A percentile compares a stretch with the other conserved stretches of the same genome.
phyloP scores from a whole-genome alignment of 2,113 vertebrate species.

The Stigmatopora argus region DNA sequence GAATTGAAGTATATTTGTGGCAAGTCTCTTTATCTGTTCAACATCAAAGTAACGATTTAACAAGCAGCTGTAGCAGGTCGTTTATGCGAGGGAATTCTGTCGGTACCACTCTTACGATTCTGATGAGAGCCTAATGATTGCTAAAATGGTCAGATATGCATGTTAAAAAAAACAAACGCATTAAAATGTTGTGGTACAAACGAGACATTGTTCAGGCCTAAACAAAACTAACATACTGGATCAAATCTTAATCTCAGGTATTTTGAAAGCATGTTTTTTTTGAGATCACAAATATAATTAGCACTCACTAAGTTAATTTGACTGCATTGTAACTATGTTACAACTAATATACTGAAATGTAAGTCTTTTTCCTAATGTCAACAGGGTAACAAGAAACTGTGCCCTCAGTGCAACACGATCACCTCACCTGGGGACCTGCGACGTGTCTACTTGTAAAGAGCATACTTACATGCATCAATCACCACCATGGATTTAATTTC shows the following conservation, averaged over 20 bases:
- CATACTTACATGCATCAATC: slow-evolving; percentile 10
- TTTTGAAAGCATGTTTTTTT: background rate
- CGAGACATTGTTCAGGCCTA: too few species aligned
- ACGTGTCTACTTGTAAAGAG: slow-evolving; percentile 96
- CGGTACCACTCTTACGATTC: too few species aligned
- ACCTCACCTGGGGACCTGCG: slow-evolving; percentile 95
- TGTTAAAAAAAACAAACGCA: too few species aligned
- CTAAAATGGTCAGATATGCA: too few species aligned
- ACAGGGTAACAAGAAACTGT: slow-evolving; percentile 98
- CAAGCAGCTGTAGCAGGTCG: too few species aligned
- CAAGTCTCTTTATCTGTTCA: too few species aligned
- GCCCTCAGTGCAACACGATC: slow-evolving; percentile 99
- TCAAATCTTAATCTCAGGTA: background rate
- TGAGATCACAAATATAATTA: background rate
- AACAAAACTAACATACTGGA: too few species aligned
- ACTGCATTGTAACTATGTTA: background rate
- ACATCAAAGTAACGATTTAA: too few species aligned
- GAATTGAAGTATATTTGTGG: too few species aligned
- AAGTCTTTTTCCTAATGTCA: slow-evolving; percentile 6
- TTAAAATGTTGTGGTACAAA: too few species aligned
- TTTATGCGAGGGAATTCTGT: too few species aligned
- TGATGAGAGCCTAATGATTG: too few species aligned
- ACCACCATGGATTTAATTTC: slow-evolving; percentile 36
- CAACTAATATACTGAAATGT: background rate
- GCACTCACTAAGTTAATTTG: background rate